Evolutionary conservation across 2,888 invertebrate species (phyloP), one percentile per base, ranked within the genome.

Genomic region (Eristalinus aeneus): DNA sequence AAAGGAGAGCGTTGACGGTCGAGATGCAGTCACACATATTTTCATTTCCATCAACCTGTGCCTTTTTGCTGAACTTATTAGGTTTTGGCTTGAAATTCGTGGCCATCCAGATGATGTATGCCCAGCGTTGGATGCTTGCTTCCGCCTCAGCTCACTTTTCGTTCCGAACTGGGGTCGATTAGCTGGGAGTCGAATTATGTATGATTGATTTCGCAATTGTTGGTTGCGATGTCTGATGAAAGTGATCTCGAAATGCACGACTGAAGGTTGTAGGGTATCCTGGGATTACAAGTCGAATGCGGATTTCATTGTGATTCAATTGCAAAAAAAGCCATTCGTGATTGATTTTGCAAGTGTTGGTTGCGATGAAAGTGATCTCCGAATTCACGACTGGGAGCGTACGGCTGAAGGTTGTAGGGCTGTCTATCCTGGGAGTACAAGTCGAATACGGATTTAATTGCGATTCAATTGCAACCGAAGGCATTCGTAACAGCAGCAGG

Each of bases 1-100:
- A 80, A 74, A 68, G 74, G 32, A 54, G 60, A 80, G 20, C 60
- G 23, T 54, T 34, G 2, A 22, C 20, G 27, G 60, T 23, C 53
- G 61, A 34, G 20, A 58, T 11, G 11, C 6, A 36, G 22, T 22
- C 32, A 12, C 22, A n/a, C n/a, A 4, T 31, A 3, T 75, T 56
- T 67, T 75, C 32, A 56, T 56, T 69, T 54, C 23, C 63, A 31
- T 60, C 12, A 46, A 16, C 46, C 46, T 46, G 16, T n/a, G 68
- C n/a, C n/a, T n/a, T n/a, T n/a, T n/a, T n/a, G 53, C 10, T 54
- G 23, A 56, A 69, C 36, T 63, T 69, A 54, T 63, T 16, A 39
- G 65, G 36, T 65, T 65, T 56, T 22, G 22, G 11, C 3, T n/a
- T 5, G 23, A 11, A 22, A 22, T 11, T 56, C 1, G 56, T n/a